Evolutionary conservation across 2,113 vertebrate species (phyloP).

Genomic region (Chaetura pelagica): DNA sequence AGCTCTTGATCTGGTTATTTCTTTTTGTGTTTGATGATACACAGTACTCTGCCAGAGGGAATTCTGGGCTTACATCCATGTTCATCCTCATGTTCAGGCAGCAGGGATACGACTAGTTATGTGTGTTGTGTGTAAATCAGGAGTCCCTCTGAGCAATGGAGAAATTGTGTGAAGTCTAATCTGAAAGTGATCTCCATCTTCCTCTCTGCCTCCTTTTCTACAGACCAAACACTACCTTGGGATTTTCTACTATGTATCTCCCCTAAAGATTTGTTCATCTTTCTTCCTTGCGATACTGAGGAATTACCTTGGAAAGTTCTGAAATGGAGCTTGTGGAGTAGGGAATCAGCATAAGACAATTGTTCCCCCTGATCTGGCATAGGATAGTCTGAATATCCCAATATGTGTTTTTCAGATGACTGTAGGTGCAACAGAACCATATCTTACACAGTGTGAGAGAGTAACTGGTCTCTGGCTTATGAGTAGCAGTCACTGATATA

Average conservation of each 20-base stretch:
- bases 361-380: background rate
- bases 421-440: background rate
- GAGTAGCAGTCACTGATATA: background rate
- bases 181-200: background rate
- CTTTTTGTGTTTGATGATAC: conserved; percentile 51
- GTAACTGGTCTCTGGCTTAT: background rate
- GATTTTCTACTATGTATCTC: background rate
- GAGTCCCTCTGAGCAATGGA: background rate
- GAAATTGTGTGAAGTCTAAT: background rate
- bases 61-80: conserved; percentile 48
- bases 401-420: background rate
- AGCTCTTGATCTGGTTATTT: conserved; percentile 48
- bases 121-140: background rate
- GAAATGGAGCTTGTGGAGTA: background rate
- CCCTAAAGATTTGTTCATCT: background rate
- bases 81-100: conserved; percentile 34
- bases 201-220: background rate
- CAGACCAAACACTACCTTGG: background rate
- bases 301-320: background rate
- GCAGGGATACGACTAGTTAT: background rate
- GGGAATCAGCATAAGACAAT: background rate
- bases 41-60: conserved; percentile 47
- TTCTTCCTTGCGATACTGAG: background rate
- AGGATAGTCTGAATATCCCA: background rate
- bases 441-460: background rate